Evolutionary conservation across 2,797 vertebrate genomes (phyloP).

Genomic region (Xiphophorus birchmanni): DNA sequence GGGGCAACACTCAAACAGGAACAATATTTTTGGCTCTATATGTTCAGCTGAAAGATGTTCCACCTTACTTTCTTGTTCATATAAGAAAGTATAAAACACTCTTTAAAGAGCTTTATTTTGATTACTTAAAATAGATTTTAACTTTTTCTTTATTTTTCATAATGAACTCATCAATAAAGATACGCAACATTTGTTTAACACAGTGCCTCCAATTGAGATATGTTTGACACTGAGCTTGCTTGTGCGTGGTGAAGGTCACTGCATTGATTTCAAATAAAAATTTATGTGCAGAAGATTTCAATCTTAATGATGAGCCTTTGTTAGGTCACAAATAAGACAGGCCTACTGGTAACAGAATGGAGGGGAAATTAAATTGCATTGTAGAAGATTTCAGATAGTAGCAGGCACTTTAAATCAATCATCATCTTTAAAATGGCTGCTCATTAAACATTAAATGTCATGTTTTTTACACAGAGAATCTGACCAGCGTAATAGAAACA

Average conservation of each 20-base stretch:
- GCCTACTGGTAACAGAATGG: conserved; percentile 70
- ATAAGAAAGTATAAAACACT: background rate
- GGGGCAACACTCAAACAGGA: conserved; percentile 64
- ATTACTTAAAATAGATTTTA: conserved; percentile 14
- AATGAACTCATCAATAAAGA: conserved; percentile 48
- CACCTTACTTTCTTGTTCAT: conserved; percentile 22
- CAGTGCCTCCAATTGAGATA: conserved; percentile 38
- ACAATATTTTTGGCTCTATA: conserved; percentile 51
- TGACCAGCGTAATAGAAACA: conserved; percentile 45
- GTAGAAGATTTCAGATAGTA: conserved; percentile 37
- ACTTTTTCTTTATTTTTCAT: conserved; percentile 18
- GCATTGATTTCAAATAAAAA: conserved; percentile 82
- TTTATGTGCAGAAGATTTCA: conserved; percentile 79
- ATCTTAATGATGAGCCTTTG: conserved; percentile 79
- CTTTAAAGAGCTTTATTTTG: background rate
- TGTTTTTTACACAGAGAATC: conserved; percentile 35
- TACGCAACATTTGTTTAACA: conserved; percentile 57
- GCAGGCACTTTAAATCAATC: conserved; percentile 57
- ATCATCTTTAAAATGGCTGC: conserved; percentile 28
- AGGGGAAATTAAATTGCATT: conserved; percentile 64
- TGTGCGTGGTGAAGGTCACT: conserved; percentile 78
- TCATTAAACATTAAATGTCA: conserved; percentile 13
- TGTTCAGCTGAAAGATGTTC: conserved; percentile 51
- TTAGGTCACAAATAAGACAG: conserved; percentile 68
- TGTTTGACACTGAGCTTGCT: conserved; percentile 62